Base-by-base conservation (phyloP, 2,888 invertebrate species). In the Venustoraphidia nigricollis region DNA sequence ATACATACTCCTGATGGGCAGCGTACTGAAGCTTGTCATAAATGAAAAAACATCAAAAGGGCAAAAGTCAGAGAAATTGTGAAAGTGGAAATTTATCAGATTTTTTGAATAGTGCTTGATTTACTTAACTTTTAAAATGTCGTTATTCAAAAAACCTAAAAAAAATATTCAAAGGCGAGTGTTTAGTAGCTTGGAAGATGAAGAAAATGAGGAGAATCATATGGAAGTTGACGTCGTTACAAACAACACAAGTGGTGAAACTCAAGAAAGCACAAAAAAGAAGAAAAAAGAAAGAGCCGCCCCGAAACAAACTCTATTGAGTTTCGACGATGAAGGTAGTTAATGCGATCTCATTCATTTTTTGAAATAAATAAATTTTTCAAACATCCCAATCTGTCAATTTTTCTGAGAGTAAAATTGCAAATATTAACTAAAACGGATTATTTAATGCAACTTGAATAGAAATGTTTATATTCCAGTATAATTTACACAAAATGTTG, bases 121-220 rank as follows among this genome's bases (percentile, higher is more conserved):
- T 6, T 27, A 27, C 6, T 27, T 27, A 27, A 27, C 27, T 36
- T 47, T 43, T 10, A 66, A 56, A 58, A 87, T 89, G 87, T 85
- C 88, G 50, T 64, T 90, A 55, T 92, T 92, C 68, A 83, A 84
- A 58, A 92, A 92, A 69, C 91, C 92, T 0, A 83, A 81, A 61
- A 83, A 90, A 62, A 82, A 81, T 63, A 85, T 91, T 56, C 84
- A 86, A 60, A 72, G 83, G 53, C 77, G 86, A 48, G 78, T 82
- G 50, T 83, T 84, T 66, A 79, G 74, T 50, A 76, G 79, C 60
- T 69, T 72, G 50, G 77, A 77, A 51, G 79, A 81, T 54, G 81
- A 82, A 57, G 81, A 79, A 44, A 80, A 80, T 43, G 65, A 67
- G 54, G 68, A 69, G 51, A 70, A 71, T 37, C 55, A 62, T 44